Evolutionary conservation across 2,797 vertebrate species (phyloP).

Genomic region (Euthynnus affinis): DNA sequence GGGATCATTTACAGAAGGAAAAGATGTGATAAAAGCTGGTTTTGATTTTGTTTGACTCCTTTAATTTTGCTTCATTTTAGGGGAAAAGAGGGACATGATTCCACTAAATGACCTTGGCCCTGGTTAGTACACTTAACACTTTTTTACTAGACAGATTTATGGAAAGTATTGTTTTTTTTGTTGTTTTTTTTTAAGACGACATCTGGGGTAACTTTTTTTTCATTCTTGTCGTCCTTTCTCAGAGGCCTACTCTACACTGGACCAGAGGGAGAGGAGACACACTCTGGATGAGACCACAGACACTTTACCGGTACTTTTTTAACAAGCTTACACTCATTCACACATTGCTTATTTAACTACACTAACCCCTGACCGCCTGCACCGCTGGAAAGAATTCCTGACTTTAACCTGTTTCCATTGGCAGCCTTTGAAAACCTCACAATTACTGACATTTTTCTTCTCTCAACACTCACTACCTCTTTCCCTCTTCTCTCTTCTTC

Average conservation of each 20-base stretch:
- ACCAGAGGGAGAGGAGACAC: conserved; percentile 93
- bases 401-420: conserved; percentile 47
- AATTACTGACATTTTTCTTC: conserved; percentile 77
- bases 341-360: conserved; percentile 26
- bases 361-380: conserved; percentile 77
- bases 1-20: too few species aligned
- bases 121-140: conserved; percentile 80
- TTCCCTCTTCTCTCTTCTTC: conserved; percentile 45
- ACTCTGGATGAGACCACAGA: conserved; percentile 94
- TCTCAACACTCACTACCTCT: conserved; percentile 85
- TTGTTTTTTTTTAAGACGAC: not conserved
- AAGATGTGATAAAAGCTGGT: not conserved
- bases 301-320: conserved; percentile 89
- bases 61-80: conserved; percentile 67
- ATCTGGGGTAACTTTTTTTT: not conserved
- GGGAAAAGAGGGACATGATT: conserved; percentile 95
- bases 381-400: conserved; percentile 53
- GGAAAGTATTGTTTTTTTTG: too few species aligned
- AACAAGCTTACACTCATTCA: not conserved
- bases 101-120: conserved; percentile 95
- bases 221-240: not conserved
- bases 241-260: conserved; percentile 92
- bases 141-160: too few species aligned
- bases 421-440: conserved; percentile 67
- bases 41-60: not conserved